phyloP scores from a whole-genome alignment of 2,797 vertebrate species.

The Mormyrus proboscirostris region DNA sequence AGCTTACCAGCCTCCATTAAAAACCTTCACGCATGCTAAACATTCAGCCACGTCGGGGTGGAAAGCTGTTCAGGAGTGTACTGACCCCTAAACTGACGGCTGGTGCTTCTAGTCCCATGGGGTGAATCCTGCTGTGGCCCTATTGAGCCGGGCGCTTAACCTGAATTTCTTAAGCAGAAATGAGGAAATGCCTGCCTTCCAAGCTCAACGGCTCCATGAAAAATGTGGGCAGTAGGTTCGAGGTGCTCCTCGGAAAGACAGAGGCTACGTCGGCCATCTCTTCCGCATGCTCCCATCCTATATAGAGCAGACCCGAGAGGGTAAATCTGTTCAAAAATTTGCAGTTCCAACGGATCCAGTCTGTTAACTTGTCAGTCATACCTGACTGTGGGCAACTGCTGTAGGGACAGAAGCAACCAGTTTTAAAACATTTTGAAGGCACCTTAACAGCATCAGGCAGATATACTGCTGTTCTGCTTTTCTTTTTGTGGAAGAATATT shows the following conservation, averaged over 20 bases:
- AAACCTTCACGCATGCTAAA: background rate
- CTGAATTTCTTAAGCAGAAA: background rate
- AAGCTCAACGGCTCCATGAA: background rate
- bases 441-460: background rate
- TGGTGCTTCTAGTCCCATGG: background rate
- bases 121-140: background rate
- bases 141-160: background rate
- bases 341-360: background rate
- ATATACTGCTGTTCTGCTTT: background rate
- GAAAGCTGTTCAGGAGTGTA: background rate
- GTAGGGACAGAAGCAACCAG: background rate
- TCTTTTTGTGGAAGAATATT: background rate
- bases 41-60: constrained; percentile 5
- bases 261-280: background rate
- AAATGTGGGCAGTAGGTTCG: background rate
- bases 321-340: background rate
- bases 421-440: background rate
- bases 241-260: background rate
- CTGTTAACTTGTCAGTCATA: background rate
- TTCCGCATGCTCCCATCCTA: background rate
- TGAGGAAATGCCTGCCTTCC: background rate
- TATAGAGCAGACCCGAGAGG: background rate
- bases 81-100: background rate
- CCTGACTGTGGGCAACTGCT: background rate
- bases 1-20: background rate